Conservation (phyloP, 2,113 vertebrate species). For the Taxidea taxus region DNA sequence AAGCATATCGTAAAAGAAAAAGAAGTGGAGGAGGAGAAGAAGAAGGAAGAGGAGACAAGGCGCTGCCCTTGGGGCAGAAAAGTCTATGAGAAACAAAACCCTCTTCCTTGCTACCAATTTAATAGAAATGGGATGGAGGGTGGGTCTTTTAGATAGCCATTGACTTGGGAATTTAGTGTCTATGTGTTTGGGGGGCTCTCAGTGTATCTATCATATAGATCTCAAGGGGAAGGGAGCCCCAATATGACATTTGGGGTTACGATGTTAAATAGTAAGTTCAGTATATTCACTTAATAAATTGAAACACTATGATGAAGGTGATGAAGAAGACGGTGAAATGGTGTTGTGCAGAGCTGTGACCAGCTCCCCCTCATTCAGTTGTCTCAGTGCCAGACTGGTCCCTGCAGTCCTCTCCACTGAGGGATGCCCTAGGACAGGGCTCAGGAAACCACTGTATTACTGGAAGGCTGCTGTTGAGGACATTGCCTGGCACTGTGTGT, state of each 20-base stretch:
- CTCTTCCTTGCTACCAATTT: background rate
- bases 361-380: background rate
- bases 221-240: background rate
- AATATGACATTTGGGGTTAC: background rate
- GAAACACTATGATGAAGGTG: background rate
- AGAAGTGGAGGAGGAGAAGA: background rate
- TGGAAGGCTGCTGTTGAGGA: background rate
- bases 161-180: background rate
- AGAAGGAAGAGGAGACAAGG: too few species aligned
- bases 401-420: background rate
- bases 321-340: background rate
- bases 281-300: background rate
- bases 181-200: background rate
- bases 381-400: too few species aligned
- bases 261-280: background rate
- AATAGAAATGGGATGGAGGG: background rate
- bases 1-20: background rate
- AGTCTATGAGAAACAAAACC: background rate
- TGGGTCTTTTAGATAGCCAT: background rate
- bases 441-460: background rate
- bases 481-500: background rate
- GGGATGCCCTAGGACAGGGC: background rate
- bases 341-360: too few species aligned
- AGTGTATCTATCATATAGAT: background rate
- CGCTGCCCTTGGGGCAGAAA: background rate